These are phyloP conservation scores for Cheilosia scutellata DNA, from an alignment of 2,888 invertebrate species.

Conservation along the genomic window DNA sequence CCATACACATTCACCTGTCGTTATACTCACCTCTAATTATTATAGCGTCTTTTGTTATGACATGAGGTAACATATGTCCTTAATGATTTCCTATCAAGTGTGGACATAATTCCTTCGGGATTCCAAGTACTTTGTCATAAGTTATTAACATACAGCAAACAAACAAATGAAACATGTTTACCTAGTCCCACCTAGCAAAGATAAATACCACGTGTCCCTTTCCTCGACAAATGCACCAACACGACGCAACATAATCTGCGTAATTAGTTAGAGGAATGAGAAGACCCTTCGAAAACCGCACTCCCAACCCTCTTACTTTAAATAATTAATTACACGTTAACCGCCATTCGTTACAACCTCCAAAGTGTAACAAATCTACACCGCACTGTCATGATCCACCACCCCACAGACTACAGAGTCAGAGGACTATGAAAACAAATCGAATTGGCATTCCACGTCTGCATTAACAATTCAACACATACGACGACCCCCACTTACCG, in stretches of 20 bases:
- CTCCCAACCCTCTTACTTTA: constrained; percentile 35
- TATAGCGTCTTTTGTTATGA: background rate
- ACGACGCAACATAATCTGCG: constrained; percentile 17
- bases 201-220: constrained; percentile 15
- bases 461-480: constrained; percentile 20
- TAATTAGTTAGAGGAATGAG: constrained; percentile 10
- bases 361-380: constrained; percentile 9
- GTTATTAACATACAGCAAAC: background rate
- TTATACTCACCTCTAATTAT: background rate
- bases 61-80: background rate
- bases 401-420: background rate
- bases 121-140: background rate
- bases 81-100: background rate
- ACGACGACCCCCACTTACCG: background rate
- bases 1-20: background rate
- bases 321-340: constrained; percentile 57
- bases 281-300: constrained; percentile 25
- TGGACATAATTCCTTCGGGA: background rate
- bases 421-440: constrained; percentile 15
- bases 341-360: constrained; percentile 20
- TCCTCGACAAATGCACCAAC: background rate
- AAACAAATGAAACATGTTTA: background rate
- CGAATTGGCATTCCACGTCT: constrained; percentile 31
- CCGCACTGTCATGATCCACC: background rate
- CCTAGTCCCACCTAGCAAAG: background rate